Evolutionary conservation across 2,888 invertebrate genomes (phyloP), one percentile per base, ranked within the genome.

Genomic region (Lepidonotus clava): DNA sequence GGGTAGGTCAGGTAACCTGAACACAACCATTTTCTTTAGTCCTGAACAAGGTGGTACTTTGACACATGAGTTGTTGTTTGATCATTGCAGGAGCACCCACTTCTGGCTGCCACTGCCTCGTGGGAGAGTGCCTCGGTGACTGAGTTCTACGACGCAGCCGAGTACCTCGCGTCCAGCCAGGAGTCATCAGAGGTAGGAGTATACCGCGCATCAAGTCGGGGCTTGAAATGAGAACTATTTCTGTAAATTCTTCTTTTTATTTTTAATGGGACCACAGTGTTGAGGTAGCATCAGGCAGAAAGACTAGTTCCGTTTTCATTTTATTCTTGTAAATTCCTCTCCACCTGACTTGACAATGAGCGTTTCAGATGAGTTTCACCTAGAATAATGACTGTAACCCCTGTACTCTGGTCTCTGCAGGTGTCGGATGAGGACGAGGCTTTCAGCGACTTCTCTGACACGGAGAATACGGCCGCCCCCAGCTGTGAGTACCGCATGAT

Each of bases 81-180:
- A 0, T 80, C 4, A 18, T 28, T 32, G 0, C 28, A 71, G 85
- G 87, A 88, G n/a, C 88, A 87, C 28, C 87, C 86, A 0, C 36
- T 87, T 21, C 38, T 89, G 34, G 80, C 87, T 2, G 77, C 87
- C 1, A 87, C 90, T 38, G 87, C 85, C 14, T 90, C 90, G 4
- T 86, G 96, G 94, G 97, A 96, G 92, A 97, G 96, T 36, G 92
- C 93, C 84, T 97, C 97, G 0, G 96, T 96, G 91, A 91, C 92
- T 1, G 94, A 97, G 94, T 97, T 97, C 95, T 97, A 96, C 93
- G 97, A 97, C 94, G 97, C 97, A 0, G 96, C 96, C 92, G 97
- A 97, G 90, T 93, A 95, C 88, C 90, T 93, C 36, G 92, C 91
- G 32, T 91, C 92, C 85, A 93, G 96, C 0, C 96, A 96, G 91